A percentile compares a stretch with the other conserved stretches of the same genome.
Conservation (phyloP, 2,113 vertebrate species). For the Paracanthobrama guichenoti region DNA sequence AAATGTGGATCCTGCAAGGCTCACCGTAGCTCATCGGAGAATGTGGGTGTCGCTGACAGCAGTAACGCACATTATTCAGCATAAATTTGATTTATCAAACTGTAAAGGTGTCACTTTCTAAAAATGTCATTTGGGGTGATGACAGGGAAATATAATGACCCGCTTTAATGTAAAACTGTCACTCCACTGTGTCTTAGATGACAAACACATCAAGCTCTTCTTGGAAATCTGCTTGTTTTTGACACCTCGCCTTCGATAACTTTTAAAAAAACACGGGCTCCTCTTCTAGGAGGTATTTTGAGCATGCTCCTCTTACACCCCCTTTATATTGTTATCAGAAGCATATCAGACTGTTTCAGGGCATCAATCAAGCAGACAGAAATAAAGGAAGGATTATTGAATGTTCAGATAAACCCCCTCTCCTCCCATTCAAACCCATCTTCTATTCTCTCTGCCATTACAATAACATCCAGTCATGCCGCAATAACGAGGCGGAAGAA, state of each 20-base stretch:
- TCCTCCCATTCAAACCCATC: not conserved
- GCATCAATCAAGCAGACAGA: conserved; percentile 58
- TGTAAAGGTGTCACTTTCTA: conserved; percentile 83
- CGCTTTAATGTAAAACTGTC: conserved; percentile 78
- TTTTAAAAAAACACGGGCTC: conserved; percentile 29
- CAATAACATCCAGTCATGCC: conserved; percentile 60
- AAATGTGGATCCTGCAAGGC: conserved; percentile 72
- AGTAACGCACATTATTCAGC: conserved; percentile 56
- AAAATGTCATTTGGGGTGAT: conserved; percentile 77
- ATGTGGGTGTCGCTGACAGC: conserved; percentile 65
- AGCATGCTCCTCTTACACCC: not conserved
- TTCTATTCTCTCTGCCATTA: conserved; percentile 50
- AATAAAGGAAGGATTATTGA: not conserved
- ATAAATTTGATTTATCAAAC: conserved; percentile 79
- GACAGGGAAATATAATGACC: conserved; percentile 78
- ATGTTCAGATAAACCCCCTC: conserved; percentile 21
- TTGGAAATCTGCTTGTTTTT: conserved; percentile 53
- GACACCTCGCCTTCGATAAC: not conserved
- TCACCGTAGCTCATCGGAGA: conserved; percentile 62
- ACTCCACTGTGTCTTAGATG: conserved; percentile 69
- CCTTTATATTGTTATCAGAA: conserved; percentile 27
- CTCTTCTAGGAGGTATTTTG: conserved; percentile 1
- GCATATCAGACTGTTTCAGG: conserved; percentile 59
- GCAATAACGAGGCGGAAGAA: conserved; percentile 57
- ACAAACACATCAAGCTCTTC: conserved; percentile 67